These are phyloP conservation scores for Leucania comma DNA, from an alignment of 2,888 invertebrate species.

Conservation along the genomic window DNA sequence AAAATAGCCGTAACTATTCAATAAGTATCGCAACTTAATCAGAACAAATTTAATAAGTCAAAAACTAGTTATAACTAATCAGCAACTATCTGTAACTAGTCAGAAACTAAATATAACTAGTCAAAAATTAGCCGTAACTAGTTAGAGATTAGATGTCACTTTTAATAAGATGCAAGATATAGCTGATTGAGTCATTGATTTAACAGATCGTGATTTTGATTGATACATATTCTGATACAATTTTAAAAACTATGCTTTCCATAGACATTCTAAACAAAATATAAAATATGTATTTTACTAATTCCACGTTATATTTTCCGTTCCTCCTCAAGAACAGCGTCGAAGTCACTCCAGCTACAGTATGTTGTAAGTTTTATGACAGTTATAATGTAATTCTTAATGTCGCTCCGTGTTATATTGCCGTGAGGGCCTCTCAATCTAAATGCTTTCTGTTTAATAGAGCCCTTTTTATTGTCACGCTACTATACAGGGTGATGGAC, in stretches of 20 bases:
- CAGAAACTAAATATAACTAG: too few species aligned
- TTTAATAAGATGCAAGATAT: too few species aligned
- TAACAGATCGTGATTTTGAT: too few species aligned
- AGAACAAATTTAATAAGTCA: not conserved
- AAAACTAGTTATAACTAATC: too few species aligned
- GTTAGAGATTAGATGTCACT: not conserved
- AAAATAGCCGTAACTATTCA: not conserved
- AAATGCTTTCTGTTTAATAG: constrained; percentile 71
- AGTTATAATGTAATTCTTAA: constrained; percentile 59
- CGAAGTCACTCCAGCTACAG: constrained; percentile 19
- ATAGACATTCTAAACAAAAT: not conserved
- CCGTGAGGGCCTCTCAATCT: constrained; percentile 60
- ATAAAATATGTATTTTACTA: not conserved
- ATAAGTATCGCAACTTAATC: not conserved
- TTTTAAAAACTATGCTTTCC: not conserved
- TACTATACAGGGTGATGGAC: constrained; percentile 53
- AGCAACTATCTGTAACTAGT: too few species aligned
- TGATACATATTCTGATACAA: not conserved
- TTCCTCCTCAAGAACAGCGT: not conserved
- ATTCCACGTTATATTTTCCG: not conserved
- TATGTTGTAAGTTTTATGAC: constrained; percentile 41
- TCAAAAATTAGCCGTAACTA: too few species aligned
- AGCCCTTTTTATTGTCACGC: constrained; percentile 71
- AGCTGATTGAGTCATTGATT: too few species aligned
- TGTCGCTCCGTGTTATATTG: constrained; percentile 56